Percentiles rank a stretch among this genome's conserved stretches.
phyloP scores from a whole-genome alignment of 2,888 invertebrate species.

The Morinoia aosen region DNA sequence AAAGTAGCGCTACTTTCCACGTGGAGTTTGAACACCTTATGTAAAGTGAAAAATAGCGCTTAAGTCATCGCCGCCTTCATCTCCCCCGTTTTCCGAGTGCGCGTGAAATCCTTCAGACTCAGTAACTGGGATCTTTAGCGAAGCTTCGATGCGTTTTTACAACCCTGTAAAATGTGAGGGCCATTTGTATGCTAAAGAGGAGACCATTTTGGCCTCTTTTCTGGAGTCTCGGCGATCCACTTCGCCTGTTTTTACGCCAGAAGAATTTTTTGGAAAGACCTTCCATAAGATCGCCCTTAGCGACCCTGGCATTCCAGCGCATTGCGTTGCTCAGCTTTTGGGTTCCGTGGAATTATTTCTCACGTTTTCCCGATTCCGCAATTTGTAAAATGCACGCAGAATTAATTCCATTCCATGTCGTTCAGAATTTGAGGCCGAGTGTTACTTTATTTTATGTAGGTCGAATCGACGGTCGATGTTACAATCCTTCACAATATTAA shows the following conservation, averaged over 20 bases:
- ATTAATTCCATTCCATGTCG: neutral
- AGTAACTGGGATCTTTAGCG: slow-evolving; percentile 28
- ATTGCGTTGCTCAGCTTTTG: neutral
- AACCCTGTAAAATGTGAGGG: slow-evolving; percentile 5
- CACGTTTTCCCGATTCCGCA: neutral
- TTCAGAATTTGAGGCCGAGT: neutral
- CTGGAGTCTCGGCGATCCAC: slow-evolving; percentile 34
- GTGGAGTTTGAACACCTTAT: neutral
- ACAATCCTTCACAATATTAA: neutral
- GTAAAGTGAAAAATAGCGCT: neutral
- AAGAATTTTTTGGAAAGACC: neutral
- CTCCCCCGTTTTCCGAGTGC: neutral
- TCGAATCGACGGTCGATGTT: neutral
- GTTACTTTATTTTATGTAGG: neutral
- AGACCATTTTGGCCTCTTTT: slow-evolving; percentile 16
- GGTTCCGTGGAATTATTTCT: neutral
- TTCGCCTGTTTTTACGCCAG: neutral
- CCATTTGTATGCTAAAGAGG: slow-evolving; percentile 48
- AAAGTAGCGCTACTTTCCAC: neutral
- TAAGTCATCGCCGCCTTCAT: neutral
- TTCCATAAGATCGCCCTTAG: neutral
- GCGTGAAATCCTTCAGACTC: slow-evolving; percentile 8
- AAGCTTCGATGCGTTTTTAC: slow-evolving; percentile 13
- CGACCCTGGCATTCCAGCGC: neutral
- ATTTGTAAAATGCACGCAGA: neutral